Base-by-base conservation (phyloP, 2,113 vertebrate species). In the Dicrurus megarhynchus region DNA sequence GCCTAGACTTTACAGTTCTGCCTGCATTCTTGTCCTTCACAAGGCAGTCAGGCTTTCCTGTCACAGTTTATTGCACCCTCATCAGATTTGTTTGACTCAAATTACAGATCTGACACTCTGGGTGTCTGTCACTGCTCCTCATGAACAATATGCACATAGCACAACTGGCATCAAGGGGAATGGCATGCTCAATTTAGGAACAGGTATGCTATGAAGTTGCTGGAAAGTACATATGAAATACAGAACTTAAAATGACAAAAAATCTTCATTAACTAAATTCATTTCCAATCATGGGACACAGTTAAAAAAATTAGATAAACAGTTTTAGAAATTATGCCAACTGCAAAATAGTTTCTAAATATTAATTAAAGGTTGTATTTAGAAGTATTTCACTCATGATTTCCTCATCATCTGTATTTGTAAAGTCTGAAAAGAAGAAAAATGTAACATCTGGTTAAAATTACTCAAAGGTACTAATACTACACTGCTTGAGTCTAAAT, bases 391-490 rank as follows among this genome's bases (percentile, higher is more conserved):
- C 17, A 93, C 3, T 35, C 84, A 68, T 86, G 44, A 83, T 82
- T 87, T 95, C 68, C 83, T 94, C 87, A 46, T 71, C 74, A 95
- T 75, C 77, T 89, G 73, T 74, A 79, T 81, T 94, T 91, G 16
- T 33, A 85, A 91, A 87, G 52, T 55, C 35, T 55, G 37, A 44
- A 50, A 67, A 87, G 53, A 91, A 80, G 75, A 83, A 96, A 97
- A 95, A 91, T 44, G 23, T 71, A 95, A 87, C 94, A 94, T 87
- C 91, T 87, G 90, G 83, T 84, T 96, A 93, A 94, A 95, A 87
- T 46, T 90, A 87, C 96, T 97, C 83, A 74, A 94, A 95, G 80
- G 41, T 91, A 84, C 35, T 82, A 94, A 76, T 55, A 82, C 50
- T 95, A 84, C 76, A 59, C 52, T 94, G 64, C 74, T 95, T 95